A percentile compares a stretch with the other conserved stretches of the same genome.
These are phyloP conservation scores for Acanthis flammea DNA, from an alignment of 2,797 vertebrate species.

Conservation along the genomic window DNA sequence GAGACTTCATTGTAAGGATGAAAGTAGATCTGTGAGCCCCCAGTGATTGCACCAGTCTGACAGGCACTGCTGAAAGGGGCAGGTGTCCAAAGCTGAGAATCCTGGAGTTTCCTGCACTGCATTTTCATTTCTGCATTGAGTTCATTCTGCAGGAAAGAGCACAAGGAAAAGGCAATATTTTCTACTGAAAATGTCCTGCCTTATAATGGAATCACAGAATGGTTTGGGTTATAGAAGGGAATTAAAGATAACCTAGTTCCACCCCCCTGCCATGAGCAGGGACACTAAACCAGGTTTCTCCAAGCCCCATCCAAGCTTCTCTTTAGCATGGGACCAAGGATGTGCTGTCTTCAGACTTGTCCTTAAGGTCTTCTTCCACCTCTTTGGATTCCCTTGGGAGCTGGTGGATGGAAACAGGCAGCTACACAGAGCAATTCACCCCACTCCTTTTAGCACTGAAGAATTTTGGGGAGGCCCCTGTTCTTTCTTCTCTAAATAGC, in stretches of 20 bases:
- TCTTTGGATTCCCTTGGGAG: not conserved
- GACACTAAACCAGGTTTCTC: not conserved
- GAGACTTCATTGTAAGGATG: not conserved
- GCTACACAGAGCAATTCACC: rapidly evolving
- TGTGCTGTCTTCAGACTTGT: not conserved
- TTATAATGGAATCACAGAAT: not conserved
- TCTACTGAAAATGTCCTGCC: constrained; percentile 49
- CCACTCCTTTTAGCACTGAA: not conserved
- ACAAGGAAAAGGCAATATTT: constrained; percentile 35
- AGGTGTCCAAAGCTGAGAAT: not conserved
- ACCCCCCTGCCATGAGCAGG: not conserved
- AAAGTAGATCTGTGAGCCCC: not conserved
- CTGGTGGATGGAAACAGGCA: not conserved
- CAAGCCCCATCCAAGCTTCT: not conserved
- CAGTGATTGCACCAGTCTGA: not conserved
- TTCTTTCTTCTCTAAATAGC: not conserved
- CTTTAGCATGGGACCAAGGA: not conserved
- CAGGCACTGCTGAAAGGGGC: not conserved
- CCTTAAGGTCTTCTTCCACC: not conserved
- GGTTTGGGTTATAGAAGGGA: not conserved
- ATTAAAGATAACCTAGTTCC: not conserved
- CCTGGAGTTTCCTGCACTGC: constrained; percentile 6
- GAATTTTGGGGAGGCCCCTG: not conserved
- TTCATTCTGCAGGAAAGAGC: constrained; percentile 38
- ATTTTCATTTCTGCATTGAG: constrained; percentile 52